Percentiles rank a stretch among this genome's conserved stretches.
Conservation (phyloP, 2,888 invertebrate genomes). For the Pedicia rivosa region DNA sequence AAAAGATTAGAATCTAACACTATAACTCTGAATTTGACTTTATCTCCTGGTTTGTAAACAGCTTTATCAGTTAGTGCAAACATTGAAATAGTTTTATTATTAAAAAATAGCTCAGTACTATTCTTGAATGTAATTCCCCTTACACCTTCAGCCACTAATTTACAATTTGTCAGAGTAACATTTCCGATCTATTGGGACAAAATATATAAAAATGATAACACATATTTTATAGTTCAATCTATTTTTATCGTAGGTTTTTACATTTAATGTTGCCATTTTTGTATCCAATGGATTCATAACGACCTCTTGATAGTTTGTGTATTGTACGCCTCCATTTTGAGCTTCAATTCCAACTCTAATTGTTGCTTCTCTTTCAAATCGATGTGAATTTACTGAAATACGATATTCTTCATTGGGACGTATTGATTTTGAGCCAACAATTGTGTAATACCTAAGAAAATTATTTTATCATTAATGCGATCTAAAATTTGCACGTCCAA, state of each 20-base stretch:
- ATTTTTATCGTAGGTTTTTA: no score
- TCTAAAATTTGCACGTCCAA: no score
- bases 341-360: constrained; percentile 58
- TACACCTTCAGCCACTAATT: constrained; percentile 54
- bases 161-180: constrained; percentile 62
- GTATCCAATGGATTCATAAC: constrained; percentile 56
- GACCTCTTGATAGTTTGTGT: constrained; percentile 46
- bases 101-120: constrained; percentile 52
- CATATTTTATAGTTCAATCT: no score
- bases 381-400: constrained; percentile 50
- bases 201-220: no score
- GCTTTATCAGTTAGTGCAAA: constrained; percentile 87
- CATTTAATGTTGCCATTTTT: constrained; percentile 48
- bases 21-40: constrained; percentile 48
- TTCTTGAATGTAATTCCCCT: constrained; percentile 58
- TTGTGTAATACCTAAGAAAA: constrained; percentile 40
- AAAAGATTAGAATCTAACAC: constrained; percentile 53
- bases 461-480: no score
- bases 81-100: constrained; percentile 66
- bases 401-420: constrained; percentile 77
- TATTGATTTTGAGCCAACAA: constrained; percentile 64
- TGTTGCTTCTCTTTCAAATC: constrained; percentile 42
- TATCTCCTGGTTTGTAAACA: constrained; percentile 74
- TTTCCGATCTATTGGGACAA: constrained; percentile 33
- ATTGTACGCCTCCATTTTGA: no score